Conservation (phyloP, 2,113 vertebrate species). For the Passer domesticus region DNA sequence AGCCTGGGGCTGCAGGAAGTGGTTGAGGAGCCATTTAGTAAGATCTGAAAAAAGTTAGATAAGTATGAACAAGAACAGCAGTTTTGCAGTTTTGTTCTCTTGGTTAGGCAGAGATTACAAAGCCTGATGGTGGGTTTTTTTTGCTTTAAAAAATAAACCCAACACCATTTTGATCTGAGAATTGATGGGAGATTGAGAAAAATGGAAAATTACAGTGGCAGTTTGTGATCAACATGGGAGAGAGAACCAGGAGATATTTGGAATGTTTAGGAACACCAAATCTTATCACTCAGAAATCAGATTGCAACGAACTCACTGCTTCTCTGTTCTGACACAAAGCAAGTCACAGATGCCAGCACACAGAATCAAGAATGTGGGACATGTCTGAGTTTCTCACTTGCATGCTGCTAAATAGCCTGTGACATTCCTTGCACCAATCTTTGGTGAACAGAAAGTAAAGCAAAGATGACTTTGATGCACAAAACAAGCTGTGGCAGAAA, state of each 20-base stretch:
- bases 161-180: not conserved
- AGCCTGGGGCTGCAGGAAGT: not conserved
- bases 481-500: not conserved
- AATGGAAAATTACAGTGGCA: not conserved
- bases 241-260: not conserved
- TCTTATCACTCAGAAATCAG: not conserved
- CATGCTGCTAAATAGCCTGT: not conserved
- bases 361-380: too few relatives aligned
- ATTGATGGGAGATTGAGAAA: not conserved
- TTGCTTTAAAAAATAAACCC: fast-evolving
- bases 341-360: not conserved
- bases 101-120: not conserved
- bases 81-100: not conserved
- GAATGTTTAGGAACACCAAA: not conserved
- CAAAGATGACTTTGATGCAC: not conserved
- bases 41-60: not conserved
- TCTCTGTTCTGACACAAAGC: not conserved
- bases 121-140: not conserved
- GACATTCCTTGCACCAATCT: not conserved
- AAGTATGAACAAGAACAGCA: fast-evolving
- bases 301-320: not conserved
- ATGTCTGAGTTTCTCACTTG: not conserved
- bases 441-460: not conserved
- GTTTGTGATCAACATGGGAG: not conserved
- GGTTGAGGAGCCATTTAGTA: not conserved